Conservation (phyloP, 2,888 invertebrate genomes). For the Lymantria dispar region DNA sequence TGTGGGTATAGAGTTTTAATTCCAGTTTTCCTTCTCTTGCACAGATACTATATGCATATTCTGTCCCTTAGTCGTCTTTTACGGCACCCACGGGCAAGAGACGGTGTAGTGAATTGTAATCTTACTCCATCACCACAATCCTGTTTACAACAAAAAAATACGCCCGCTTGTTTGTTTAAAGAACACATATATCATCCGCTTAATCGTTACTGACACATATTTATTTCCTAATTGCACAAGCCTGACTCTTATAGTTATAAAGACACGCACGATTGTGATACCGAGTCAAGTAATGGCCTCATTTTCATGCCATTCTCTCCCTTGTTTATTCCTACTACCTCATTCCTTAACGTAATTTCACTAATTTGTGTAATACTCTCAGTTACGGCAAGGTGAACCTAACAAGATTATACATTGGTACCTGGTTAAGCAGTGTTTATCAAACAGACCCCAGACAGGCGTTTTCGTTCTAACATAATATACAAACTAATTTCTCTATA, state of each 20-base stretch:
- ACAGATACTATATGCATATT: too few species aligned
- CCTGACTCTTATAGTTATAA: constrained; percentile 4
- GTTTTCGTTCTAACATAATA: neutral
- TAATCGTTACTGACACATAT: constrained; percentile 10
- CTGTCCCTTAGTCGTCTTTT: too few species aligned
- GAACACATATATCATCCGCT: too few species aligned
- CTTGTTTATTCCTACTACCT: constrained; percentile 24
- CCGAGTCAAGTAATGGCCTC: constrained; percentile 10
- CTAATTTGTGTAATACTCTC: constrained; percentile 32
- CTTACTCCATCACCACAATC: too few species aligned
- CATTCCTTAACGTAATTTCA: constrained; percentile 19
- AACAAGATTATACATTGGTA: constrained; percentile 23
- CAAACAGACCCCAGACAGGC: neutral
- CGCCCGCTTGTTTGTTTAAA: too few species aligned
- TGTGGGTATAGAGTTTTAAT: too few species aligned
- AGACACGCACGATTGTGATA: neutral
- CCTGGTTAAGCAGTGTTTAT: constrained; percentile 2
- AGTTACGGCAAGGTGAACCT: constrained; percentile 24
- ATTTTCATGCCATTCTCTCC: constrained; percentile 20
- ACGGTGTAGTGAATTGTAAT: too few species aligned
- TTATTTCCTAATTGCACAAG: constrained; percentile 2
- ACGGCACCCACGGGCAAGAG: too few species aligned
- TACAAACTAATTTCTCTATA: neutral
- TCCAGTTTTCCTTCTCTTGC: too few species aligned
- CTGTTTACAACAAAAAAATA: too few species aligned